phyloP scores from a whole-genome alignment of 2,888 invertebrate genomes.

The Bhutanitis thaidina region DNA sequence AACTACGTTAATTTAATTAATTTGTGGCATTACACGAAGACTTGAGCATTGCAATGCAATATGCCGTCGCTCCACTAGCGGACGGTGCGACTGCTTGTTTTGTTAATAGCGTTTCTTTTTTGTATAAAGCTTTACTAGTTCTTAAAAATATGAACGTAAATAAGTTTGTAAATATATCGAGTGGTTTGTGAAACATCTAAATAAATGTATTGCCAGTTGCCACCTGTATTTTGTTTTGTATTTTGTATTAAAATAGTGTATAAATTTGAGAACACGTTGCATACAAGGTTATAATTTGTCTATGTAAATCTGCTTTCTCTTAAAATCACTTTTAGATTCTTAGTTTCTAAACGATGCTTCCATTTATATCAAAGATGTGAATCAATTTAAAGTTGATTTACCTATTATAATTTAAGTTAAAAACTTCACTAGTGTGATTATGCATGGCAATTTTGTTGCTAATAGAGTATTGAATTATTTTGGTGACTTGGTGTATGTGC shows the following conservation, averaged over 20 bases:
- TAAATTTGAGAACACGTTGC: conserved; percentile 31
- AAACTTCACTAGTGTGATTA: conserved; percentile 73
- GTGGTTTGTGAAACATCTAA: conserved; percentile 49
- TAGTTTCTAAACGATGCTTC: conserved; percentile 77
- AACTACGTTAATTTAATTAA: conserved; percentile 64
- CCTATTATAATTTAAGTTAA: conserved; percentile 65
- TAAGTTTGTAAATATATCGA: conserved; percentile 67
- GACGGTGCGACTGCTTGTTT: conserved; percentile 50
- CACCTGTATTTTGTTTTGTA: conserved; percentile 19
- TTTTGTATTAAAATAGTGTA: conserved; percentile 8
- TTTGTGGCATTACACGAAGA: conserved; percentile 76
- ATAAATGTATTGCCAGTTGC: conserved; percentile 19
- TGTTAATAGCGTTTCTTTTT: conserved; percentile 56
- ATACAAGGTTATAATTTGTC: conserved; percentile 33
- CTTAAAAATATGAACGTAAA: conserved; percentile 63
- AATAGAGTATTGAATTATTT: conserved; percentile 55
- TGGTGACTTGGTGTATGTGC: conserved; percentile 46
- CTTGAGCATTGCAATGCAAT: conserved; percentile 75
- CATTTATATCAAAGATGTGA: conserved; percentile 78
- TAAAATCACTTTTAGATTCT: conserved; percentile 51
- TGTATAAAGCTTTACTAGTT: conserved; percentile 79
- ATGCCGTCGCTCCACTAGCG: conserved; percentile 29
- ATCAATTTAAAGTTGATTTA: conserved; percentile 73
- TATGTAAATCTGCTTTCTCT: conserved; percentile 32
- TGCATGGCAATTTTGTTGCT: conserved; percentile 75